Conservation (phyloP, 1,140 invertebrate genomes). For the Eufriesea mexicana region DNA sequence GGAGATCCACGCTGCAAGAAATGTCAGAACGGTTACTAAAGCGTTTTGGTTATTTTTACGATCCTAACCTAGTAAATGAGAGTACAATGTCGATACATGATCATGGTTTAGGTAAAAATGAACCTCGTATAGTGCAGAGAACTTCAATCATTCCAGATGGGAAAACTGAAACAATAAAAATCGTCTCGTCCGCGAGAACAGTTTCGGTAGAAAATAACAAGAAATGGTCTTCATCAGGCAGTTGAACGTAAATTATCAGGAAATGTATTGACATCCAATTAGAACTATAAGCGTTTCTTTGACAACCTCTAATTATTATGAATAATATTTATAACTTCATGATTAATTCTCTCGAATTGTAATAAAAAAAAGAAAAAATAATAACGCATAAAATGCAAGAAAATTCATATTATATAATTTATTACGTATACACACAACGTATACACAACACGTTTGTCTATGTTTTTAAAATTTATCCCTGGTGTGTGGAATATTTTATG, state of each 20-base stretch:
- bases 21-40: conserved; percentile 13
- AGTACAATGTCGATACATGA: conserved; percentile 7
- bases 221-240: neutral
- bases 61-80: neutral
- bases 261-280: neutral
- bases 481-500: neutral
- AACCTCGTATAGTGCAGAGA: conserved; percentile 13
- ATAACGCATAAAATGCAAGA: too few relatives aligned
- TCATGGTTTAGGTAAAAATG: conserved; percentile 18
- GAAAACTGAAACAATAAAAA: neutral
- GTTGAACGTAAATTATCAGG: neutral
- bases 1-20: neutral
- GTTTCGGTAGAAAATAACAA: neutral
- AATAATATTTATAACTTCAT: neutral
- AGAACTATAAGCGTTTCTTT: neutral
- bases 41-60: conserved; percentile 14
- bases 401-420: neutral
- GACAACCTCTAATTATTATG: neutral
- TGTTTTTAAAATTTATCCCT: neutral
- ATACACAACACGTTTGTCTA: neutral
- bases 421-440: neutral
- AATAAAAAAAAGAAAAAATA: neutral
- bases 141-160: neutral
- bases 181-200: conserved; percentile 4
- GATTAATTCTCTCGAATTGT: neutral